These are phyloP conservation scores for Littorina saxatilis DNA, from an alignment of 1,140 invertebrate species.

Conservation along the genomic window DNA sequence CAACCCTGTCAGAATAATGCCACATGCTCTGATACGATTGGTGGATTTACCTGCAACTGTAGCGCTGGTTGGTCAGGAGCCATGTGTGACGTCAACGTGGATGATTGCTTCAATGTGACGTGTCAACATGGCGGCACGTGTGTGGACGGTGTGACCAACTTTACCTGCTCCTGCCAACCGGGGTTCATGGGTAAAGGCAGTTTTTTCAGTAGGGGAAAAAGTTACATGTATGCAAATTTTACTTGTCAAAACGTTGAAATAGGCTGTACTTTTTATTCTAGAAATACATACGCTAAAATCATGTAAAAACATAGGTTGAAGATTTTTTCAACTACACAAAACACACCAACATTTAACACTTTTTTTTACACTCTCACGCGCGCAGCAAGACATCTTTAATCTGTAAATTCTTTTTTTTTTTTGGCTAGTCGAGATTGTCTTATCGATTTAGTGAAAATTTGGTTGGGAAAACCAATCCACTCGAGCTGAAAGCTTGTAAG, in stretches of 20 bases:
- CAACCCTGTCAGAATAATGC: constrained; percentile 92
- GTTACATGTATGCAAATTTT: constrained; percentile 80
- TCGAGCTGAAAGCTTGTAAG: no score
- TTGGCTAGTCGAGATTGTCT: no score
- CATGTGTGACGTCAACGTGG: constrained; percentile 84
- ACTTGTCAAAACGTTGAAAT: constrained; percentile 85
- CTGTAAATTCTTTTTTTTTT: no score
- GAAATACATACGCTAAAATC: no score
- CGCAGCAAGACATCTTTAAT: no score
- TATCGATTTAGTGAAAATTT: no score
- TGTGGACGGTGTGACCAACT: constrained; percentile 83
- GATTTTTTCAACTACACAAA: no score
- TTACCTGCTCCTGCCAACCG: constrained; percentile 89
- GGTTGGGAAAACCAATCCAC: no score
- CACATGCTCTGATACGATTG: constrained; percentile 88
- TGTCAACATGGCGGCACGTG: constrained; percentile 59
- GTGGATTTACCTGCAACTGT: constrained; percentile 89
- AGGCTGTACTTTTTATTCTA: constrained; percentile 36
- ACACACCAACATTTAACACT: no score
- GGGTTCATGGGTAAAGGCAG: constrained; percentile 91
- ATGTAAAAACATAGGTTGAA: no score
- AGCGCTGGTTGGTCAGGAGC: constrained; percentile 89
- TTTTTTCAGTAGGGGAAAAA: constrained; percentile 93
- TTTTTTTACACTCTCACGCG: no score
- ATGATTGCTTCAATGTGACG: constrained; percentile 75